Evolutionary conservation across 2,113 vertebrate species (phyloP), one percentile per base, ranked within the genome.

Genomic region (Xyrauchen texanus): DNA sequence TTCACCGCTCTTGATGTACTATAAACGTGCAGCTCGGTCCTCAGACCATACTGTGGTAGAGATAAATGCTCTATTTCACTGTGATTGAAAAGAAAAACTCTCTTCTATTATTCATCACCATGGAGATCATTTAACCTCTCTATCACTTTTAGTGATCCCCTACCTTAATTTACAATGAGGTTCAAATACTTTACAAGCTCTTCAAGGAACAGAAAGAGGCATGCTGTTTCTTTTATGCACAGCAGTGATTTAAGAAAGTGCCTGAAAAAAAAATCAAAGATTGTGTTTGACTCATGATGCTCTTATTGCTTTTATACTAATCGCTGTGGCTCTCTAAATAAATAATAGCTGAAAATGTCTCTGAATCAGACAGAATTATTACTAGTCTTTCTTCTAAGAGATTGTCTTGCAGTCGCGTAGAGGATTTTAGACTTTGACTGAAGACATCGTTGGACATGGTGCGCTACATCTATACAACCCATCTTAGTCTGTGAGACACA

Each of bases 51-150:
- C 21, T 34, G 21, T 57, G 9, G 34, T 61, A 16, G n/a, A 74
- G 71, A 34, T 67, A 8, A 8, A 7, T 47, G 45, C 44, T 78
- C 68, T 65, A 34, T 78, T 69, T 51, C 71, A 42, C 55, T 7
- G 16, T 55, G 53, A 44, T 53, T 72, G 49, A 63, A 72, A 72
- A 49, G 46, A 34, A 64, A 63, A 64, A 60, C 68, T 45, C 21
- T 34, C 7, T 55, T 72, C 49, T 53, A 45, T 69, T 78, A 69
- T 62, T 69, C 66, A 69, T 58, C 5, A 9, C 46, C 46, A 51
- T 52, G 57, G 15, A 75, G 58, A 75, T 75, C 51, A 75, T 75
- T 63, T 51, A 51, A 75, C 58, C 72, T 52, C 60, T 75, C 12
- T 46, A 63, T 75, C 60, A 42, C 58, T 63, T 75, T 63, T 42